Evolutionary conservation across 2,888 invertebrate genomes (phyloP).

Genomic region (Andricus quercusramuli): DNA sequence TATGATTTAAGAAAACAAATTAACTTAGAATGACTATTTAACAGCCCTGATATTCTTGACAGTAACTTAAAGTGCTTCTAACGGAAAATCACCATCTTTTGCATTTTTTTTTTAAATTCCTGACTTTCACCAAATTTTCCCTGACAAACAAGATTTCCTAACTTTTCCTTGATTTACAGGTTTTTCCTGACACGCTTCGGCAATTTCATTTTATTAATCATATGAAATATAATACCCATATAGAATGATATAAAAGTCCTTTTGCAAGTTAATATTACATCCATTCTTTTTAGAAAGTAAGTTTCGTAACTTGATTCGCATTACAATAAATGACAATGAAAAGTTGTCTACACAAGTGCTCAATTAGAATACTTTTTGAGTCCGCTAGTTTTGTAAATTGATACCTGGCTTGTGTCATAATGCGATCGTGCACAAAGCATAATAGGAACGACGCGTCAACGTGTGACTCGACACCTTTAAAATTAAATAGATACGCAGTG

Average conservation of each 20-base stretch:
- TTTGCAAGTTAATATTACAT: neutral
- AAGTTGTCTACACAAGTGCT: constrained; percentile 7
- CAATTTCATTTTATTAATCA: neutral
- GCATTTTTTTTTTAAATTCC: too few relatives aligned
- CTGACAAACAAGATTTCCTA: too few relatives aligned
- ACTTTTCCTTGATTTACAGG: too few relatives aligned
- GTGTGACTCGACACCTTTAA: constrained; percentile 38
- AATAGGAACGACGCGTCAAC: constrained; percentile 12
- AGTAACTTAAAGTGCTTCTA: too few relatives aligned
- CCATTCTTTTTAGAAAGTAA: neutral
- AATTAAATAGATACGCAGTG: constrained; percentile 15
- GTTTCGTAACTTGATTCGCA: neutral
- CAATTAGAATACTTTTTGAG: constrained; percentile 31
- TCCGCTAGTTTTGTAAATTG: constrained; percentile 31
- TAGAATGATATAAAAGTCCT: neutral
- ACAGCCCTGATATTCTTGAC: too few relatives aligned
- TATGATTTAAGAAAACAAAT: too few relatives aligned
- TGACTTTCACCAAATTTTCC: too few relatives aligned
- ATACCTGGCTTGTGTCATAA: constrained; percentile 33
- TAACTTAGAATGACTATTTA: too few relatives aligned
- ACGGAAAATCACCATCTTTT: too few relatives aligned
- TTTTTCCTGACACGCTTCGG: too few relatives aligned
- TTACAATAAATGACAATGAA: constrained; percentile 13
- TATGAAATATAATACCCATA: neutral
- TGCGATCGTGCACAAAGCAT: constrained; percentile 16